Evolutionary conservation across 2,113 vertebrate species (phyloP).

Genomic region (Embiotoca jacksoni): DNA sequence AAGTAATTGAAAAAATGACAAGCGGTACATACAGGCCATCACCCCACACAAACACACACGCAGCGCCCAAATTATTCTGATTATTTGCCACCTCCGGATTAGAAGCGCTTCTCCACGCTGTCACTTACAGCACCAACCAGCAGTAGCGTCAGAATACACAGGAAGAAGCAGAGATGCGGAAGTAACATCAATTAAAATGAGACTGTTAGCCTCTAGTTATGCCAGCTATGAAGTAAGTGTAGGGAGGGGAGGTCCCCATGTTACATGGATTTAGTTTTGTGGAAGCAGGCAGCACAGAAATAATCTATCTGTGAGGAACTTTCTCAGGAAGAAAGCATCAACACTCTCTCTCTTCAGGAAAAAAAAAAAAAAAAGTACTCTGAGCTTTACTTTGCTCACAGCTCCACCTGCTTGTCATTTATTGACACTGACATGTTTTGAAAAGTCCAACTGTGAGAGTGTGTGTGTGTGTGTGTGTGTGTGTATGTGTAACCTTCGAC

Average conservation of each 20-base stretch:
- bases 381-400: slow-evolving; percentile 86
- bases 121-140: slow-evolving; percentile 69
- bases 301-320: slow-evolving; percentile 25
- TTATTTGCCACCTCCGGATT: slow-evolving; percentile 81
- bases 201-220: slow-evolving; percentile 66
- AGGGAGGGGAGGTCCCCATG: slow-evolving; percentile 42
- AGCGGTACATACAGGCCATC: slow-evolving; percentile 75
- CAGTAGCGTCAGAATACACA: slow-evolving; percentile 49
- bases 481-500: neutral
- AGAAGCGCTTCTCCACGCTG: slow-evolving; percentile 57
- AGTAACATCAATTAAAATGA: slow-evolving; percentile 74
- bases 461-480: no score
- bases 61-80: slow-evolving; percentile 80
- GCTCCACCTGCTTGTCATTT: slow-evolving; percentile 87
- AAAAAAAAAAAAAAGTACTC: slow-evolving; percentile 29
- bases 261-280: slow-evolving; percentile 26
- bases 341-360: slow-evolving; percentile 14
- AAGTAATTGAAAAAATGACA: slow-evolving; percentile 88
- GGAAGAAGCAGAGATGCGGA: slow-evolving; percentile 58
- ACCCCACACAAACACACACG: slow-evolving; percentile 62
- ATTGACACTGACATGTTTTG: slow-evolving; percentile 78
- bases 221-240: slow-evolving; percentile 49
- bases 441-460: slow-evolving; percentile 8
- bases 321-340: slow-evolving; percentile 23
- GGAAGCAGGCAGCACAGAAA: slow-evolving; percentile 36